phyloP scores from a whole-genome alignment of 2,113 vertebrate genomes.

The Erinaceus europaeus region DNA sequence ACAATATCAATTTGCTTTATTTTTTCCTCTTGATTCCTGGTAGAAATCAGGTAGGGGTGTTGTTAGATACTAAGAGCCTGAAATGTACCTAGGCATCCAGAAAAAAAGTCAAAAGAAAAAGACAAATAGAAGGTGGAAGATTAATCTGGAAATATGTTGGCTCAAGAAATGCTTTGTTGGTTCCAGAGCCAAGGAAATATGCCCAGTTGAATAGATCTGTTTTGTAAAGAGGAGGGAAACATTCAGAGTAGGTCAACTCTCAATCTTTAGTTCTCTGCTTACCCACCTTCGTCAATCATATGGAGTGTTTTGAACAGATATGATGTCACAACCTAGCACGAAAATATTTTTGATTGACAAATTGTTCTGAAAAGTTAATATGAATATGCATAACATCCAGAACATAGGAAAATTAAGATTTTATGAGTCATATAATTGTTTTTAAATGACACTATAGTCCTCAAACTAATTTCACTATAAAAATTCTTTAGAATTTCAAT shows the following conservation, averaged over 20 bases:
- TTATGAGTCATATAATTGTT: neutral
- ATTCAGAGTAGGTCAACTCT: neutral
- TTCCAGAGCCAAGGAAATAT: neutral
- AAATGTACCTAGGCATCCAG: neutral
- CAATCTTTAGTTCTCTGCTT: neutral
- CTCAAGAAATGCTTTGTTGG: no score
- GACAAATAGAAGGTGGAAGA: neutral
- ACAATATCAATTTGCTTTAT: neutral
- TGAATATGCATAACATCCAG: slow-evolving; percentile 48
- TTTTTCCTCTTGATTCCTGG: neutral
- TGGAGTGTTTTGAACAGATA: slow-evolving; percentile 33
- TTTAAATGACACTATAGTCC: slow-evolving; percentile 34
- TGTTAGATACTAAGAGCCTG: neutral
- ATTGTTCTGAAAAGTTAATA: slow-evolving; percentile 23
- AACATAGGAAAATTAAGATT: slow-evolving; percentile 36
- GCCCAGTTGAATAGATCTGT: neutral
- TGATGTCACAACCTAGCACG: neutral
- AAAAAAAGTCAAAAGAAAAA: neutral
- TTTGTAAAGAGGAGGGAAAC: neutral
- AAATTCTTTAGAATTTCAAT: neutral
- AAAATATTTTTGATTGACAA: slow-evolving; percentile 51
- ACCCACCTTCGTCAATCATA: neutral
- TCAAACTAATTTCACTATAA: neutral
- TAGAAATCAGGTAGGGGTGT: neutral
- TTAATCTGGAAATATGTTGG: neutral